Evolutionary conservation across 2,113 vertebrate species (phyloP).

Genomic region (Mormoops blainvillei): DNA sequence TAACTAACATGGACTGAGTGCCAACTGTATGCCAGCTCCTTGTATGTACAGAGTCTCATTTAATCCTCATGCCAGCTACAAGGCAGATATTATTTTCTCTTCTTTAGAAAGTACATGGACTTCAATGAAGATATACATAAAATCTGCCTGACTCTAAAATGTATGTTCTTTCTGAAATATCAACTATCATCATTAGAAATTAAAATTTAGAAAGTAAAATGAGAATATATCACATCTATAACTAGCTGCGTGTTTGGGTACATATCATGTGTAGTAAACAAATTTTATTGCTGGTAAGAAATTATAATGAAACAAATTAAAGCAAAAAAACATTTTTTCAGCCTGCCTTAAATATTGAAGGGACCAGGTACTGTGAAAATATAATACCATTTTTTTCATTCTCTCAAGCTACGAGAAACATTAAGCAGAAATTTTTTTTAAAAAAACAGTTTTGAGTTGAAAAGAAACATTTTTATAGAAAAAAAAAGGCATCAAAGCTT

Average conservation of each 20-base stretch:
- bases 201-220: conserved; percentile 39
- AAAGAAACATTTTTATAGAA: background rate
- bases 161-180: background rate
- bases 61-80: background rate
- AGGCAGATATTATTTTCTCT: background rate
- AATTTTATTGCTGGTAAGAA: conserved; percentile 7
- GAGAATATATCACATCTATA: background rate
- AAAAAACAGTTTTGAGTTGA: background rate
- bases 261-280: background rate
- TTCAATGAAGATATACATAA: background rate
- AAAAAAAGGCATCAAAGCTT: background rate
- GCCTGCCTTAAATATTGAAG: background rate
- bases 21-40: background rate
- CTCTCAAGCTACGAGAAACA: background rate
- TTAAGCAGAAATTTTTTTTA: background rate
- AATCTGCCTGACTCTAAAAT: background rate
- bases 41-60: background rate
- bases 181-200: background rate
- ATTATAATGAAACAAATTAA: conserved; percentile 25
- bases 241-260: background rate
- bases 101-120: background rate
- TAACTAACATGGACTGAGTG: background rate
- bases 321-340: conserved; percentile 18
- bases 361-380: background rate
- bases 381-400: background rate